Base-by-base conservation (phyloP, 2,888 invertebrate species). In the Ophraella communa region DNA sequence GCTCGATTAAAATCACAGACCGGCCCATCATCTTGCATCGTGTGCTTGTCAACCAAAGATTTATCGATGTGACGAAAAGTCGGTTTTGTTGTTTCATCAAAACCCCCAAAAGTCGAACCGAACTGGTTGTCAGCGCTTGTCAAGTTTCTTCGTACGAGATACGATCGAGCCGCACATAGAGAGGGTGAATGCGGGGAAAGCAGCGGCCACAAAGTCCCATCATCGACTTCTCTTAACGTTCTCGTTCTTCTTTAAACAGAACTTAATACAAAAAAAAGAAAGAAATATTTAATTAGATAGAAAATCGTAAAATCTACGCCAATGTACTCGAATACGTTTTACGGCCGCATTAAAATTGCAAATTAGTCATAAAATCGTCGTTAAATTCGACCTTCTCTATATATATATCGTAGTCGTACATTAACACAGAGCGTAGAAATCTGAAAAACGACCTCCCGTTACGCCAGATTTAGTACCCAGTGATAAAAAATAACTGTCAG, bases 31-130 rank as follows among this genome's bases (percentile, higher is more conserved):
- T n/a, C n/a, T n/a, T n/a, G n/a, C n/a, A n/a, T n/a, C n/a, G n/a
- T n/a, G n/a, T 67, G 68, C 72, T 68, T 70, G 76, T 76, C 76
- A 74, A 71, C 52, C 30, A 21, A 53, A 64, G 64, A 80, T 80
- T 80, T 79, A 80, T 79, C 73, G 73, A 77, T 72, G 73, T 75
- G 77, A 74, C 73, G 78, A 78, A 79, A 80, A 77, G 77, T 78
- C 74, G 75, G 78, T 74, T 76, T n/a, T 75, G 77, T 73, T 72
- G 74, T 76, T 74, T 73, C 72, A n/a, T n/a, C n/a, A n/a, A 78
- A 77, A 77, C 76, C 75, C 77, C 78, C 78, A 74, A 79, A 78
- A 78, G 70, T 74, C 72, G 54, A n/a, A 75, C 76, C 76, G 76
- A 75, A 78, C 77, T 74, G 74, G 77, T 77, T 76, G 68, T 66